phyloP scores from a whole-genome alignment of 2,888 invertebrate genomes.

The Drosophila imparisetae region DNA sequence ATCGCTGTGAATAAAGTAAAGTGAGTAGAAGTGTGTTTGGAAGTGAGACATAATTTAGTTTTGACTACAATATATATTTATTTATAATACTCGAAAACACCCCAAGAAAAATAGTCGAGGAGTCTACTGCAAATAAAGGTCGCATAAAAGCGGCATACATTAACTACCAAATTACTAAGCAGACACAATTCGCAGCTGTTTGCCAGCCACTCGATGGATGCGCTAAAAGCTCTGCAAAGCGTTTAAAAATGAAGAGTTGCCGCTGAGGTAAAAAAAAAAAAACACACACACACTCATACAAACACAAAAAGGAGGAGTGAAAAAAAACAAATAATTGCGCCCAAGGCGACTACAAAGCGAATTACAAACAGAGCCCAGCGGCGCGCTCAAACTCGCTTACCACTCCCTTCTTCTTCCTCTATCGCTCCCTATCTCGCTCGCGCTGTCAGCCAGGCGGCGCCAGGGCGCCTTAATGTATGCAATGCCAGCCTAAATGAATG shows the following conservation, averaged over 20 bases:
- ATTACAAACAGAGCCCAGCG: conserved; percentile 68
- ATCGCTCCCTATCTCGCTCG: background rate
- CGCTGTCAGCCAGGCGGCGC: conserved; percentile 38
- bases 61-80: background rate
- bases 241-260: conserved; percentile 60
- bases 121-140: conserved; percentile 8
- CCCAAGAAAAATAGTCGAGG: background rate
- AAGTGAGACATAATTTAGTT: background rate
- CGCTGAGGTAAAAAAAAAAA: conserved; percentile 33
- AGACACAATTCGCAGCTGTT: conserved; percentile 61
- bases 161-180: conserved; percentile 59
- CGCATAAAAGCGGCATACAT: conserved; percentile 8
- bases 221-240: conserved; percentile 60
- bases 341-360: conserved; percentile 79
- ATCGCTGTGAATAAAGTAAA: background rate
- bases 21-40: background rate
- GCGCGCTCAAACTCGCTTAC: conserved; percentile 8
- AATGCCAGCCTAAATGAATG: conserved; percentile 64
- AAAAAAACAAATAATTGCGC: conserved; percentile 71
- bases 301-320: conserved; percentile 3
- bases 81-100: background rate
- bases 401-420: background rate
- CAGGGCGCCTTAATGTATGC: conserved; percentile 67
- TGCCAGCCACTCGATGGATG: conserved; percentile 64
- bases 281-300: background rate